Evolutionary conservation across 2,797 vertebrate genomes (phyloP).

Genomic region (Liparis tanakae): DNA sequence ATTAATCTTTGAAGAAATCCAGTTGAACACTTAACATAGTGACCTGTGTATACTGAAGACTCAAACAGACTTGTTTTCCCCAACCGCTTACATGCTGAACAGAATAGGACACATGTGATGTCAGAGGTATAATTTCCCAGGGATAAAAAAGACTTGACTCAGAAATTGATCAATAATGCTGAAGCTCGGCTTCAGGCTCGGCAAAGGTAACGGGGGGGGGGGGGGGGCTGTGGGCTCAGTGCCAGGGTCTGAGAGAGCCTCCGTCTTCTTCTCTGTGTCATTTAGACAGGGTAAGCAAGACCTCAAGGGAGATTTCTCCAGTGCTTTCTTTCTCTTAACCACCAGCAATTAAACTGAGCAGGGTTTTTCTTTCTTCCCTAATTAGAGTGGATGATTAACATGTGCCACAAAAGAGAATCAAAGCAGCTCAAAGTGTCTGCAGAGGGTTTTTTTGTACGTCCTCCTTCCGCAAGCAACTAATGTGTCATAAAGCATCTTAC

Average conservation of each 20-base stretch:
- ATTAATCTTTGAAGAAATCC: constrained; percentile 28
- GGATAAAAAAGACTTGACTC: constrained; percentile 31
- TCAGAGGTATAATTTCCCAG: constrained; percentile 45
- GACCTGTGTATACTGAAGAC: constrained; percentile 8
- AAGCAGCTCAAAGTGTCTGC: constrained; percentile 11
- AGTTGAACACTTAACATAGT: not conserved
- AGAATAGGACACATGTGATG: constrained; percentile 21
- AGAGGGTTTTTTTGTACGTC: constrained; percentile 2
- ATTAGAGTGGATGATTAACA: constrained; percentile 51
- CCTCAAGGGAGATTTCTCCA: constrained; percentile 18
- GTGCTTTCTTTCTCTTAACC: constrained; percentile 37
- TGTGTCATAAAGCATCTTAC: constrained; percentile 39
- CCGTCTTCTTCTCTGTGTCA: constrained; percentile 17
- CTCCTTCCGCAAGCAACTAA: constrained; percentile 18
- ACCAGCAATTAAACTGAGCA: constrained; percentile 41
- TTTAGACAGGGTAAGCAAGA: constrained; percentile 28
- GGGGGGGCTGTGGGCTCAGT: not conserved
- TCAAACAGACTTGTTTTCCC: too few species aligned
- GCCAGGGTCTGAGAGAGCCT: constrained; percentile 7
- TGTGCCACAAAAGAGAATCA: constrained; percentile 16
- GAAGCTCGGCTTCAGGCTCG: constrained; percentile 29
- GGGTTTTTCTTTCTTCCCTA: constrained; percentile 34
- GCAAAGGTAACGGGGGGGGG: not conserved
- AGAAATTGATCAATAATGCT: constrained; percentile 43
- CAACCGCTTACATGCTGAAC: constrained; percentile 32